Conservation (phyloP, 2,888 invertebrate genomes). For the Drosophila anomalipes region DNA sequence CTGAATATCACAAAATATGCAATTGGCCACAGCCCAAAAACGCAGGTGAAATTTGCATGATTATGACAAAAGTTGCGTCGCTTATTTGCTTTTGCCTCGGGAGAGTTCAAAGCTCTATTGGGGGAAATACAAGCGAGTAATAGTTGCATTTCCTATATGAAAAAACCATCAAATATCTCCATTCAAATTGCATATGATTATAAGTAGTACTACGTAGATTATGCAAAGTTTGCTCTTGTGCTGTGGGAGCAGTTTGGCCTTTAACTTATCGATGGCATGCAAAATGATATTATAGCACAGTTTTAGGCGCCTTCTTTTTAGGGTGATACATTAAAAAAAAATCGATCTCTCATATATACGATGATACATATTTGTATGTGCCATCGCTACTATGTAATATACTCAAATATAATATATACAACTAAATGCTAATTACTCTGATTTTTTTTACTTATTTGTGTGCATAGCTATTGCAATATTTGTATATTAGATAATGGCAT, state of each 20-base stretch:
- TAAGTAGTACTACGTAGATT: slow-evolving; percentile 17
- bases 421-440: background rate
- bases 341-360: background rate
- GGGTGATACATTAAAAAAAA: background rate
- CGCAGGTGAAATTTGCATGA: slow-evolving; percentile 79
- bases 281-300: slow-evolving; percentile 40
- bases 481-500: background rate
- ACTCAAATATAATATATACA: too few relatives aligned
- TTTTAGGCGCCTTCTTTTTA: slow-evolving; percentile 42
- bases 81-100: slow-evolving; percentile 20
- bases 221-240: slow-evolving; percentile 25
- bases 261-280: background rate
- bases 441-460: background rate
- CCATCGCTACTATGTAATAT: background rate
- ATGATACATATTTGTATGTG: background rate
- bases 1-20: slow-evolving; percentile 76
- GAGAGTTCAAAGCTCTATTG: slow-evolving; percentile 59
- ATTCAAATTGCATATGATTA: slow-evolving; percentile 48
- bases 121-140: slow-evolving; percentile 15
- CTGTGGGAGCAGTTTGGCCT: background rate
- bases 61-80: slow-evolving; percentile 67
- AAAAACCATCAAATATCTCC: slow-evolving; percentile 11
- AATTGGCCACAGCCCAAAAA: slow-evolving; percentile 49
- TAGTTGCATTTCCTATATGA: slow-evolving; percentile 31
- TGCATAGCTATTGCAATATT: background rate